A percentile compares a stretch with the other conserved stretches of the same genome.
These are phyloP conservation scores for silkworm (Bombyx mori) DNA, from an alignment of 1,140 invertebrate genomes.

Conservation along the genomic window DNA sequence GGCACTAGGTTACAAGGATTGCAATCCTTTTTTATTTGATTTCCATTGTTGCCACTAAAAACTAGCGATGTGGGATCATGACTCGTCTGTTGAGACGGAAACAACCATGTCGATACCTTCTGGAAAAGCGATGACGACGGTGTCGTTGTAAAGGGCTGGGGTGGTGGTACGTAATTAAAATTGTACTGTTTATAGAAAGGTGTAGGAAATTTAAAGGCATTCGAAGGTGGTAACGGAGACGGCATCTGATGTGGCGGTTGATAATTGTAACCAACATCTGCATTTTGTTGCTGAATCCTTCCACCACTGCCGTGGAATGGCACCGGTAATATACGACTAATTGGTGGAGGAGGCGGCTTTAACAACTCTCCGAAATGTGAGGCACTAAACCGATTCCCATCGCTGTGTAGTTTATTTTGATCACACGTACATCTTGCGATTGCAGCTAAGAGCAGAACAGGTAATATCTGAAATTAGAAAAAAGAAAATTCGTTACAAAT, in stretches of 20 bases:
- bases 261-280: constrained; percentile 36
- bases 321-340: constrained; percentile 39
- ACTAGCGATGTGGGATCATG: constrained; percentile 23
- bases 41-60: constrained; percentile 34
- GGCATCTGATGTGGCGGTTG: constrained; percentile 30
- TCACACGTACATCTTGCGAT: constrained; percentile 37
- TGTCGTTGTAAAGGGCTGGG: constrained; percentile 55
- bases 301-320: constrained; percentile 46
- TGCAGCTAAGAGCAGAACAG: constrained; percentile 32
- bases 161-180: constrained; percentile 59
- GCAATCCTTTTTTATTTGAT: constrained; percentile 71
- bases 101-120: constrained; percentile 66
- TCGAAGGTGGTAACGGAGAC: constrained; percentile 17
- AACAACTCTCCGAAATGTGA: constrained; percentile 42
- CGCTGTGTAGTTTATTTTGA: constrained; percentile 27
- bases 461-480: constrained; percentile 43
- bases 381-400: constrained; percentile 19
- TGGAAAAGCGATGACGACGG: constrained; percentile 58
- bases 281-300: constrained; percentile 34
- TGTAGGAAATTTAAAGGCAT: constrained; percentile 56
- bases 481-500: not conserved
- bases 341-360: constrained; percentile 44
- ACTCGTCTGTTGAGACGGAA: constrained; percentile 47
- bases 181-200: constrained; percentile 65
- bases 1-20: constrained; percentile 83